Evolutionary conservation across 2,113 vertebrate genomes (phyloP).

Genomic region (Promerops cafer): DNA sequence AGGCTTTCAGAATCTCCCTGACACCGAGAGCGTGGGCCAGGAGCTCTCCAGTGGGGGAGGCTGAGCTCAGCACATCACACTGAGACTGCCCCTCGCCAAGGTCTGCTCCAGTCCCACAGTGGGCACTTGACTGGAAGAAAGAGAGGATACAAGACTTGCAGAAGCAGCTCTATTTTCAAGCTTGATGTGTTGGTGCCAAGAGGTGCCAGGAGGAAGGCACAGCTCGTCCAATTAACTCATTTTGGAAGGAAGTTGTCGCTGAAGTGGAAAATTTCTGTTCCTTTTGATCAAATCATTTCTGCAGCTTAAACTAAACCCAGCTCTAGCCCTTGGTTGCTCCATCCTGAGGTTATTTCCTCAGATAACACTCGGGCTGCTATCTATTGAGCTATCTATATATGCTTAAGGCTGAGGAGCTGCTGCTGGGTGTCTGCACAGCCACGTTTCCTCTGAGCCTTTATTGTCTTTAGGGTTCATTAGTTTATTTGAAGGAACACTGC

Average conservation of each 20-base stretch:
- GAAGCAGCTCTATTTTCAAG: neutral
- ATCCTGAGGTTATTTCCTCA: neutral
- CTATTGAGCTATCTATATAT: neutral
- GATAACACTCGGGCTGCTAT: neutral
- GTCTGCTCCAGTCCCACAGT: neutral
- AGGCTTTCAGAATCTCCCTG: neutral
- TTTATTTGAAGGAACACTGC: neutral
- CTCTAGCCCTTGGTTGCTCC: neutral
- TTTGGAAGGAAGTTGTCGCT: neutral
- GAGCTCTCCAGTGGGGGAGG: neutral
- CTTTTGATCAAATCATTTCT: conserved; percentile 15
- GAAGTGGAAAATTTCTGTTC: neutral
- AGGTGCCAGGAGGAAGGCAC: neutral
- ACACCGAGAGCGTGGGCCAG: neutral
- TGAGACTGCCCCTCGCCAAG: neutral
- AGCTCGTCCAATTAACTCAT: neutral
- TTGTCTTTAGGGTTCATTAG: neutral
- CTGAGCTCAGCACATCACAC: accelerated
- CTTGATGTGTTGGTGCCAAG: neutral
- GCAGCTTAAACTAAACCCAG: neutral
- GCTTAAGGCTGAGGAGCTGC: neutral
- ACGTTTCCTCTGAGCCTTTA: neutral
- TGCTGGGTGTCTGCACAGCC: neutral
- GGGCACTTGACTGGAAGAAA: neutral
- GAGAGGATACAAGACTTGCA: neutral